A percentile compares a stretch with the other conserved stretches of the same genome.
phyloP scores from a whole-genome alignment of 2,888 invertebrate genomes.

The Beris morrisii region DNA sequence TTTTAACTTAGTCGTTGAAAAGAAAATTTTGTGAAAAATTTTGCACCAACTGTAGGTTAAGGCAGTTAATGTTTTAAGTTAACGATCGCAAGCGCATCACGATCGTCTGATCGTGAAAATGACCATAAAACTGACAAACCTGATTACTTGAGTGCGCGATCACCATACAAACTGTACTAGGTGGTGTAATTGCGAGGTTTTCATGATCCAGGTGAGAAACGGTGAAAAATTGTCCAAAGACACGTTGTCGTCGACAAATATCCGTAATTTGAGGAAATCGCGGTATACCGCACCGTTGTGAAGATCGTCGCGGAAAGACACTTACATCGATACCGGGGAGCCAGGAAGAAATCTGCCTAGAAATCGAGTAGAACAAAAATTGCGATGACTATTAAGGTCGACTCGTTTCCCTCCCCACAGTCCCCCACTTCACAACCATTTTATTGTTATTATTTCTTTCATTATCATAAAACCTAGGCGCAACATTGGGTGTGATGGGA shows the following conservation, averaged over 20 bases:
- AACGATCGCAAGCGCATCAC: not conserved
- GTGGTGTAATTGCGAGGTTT: conserved; percentile 1
- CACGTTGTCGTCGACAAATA: conserved; percentile 23
- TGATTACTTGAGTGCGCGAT: too few species aligned
- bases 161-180: too few species aligned
- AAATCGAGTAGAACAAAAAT: conserved; percentile 35
- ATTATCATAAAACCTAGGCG: conserved; percentile 26
- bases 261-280: conserved; percentile 39
- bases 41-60: too few species aligned
- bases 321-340: not conserved
- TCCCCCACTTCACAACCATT: too few species aligned
- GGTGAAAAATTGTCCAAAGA: conserved; percentile 6
- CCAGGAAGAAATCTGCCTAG: conserved; percentile 23
- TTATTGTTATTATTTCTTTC: conserved; percentile 3
- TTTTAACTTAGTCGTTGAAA: too few species aligned
- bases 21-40: too few species aligned
- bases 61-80: conserved; percentile 5
- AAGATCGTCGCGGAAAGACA: conserved; percentile 1
- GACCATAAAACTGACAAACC: too few species aligned
- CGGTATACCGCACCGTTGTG: conserved; percentile 35
- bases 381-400: conserved; percentile 32
- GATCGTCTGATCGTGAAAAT: not conserved
- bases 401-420: not conserved
- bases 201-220: conserved; percentile 10
- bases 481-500: conserved; percentile 5